Percentiles rank a stretch among this genome's conserved stretches.
Evolutionary conservation across 2,797 vertebrate species (phyloP).

Genomic region (Clarias laeviceps): DNA sequence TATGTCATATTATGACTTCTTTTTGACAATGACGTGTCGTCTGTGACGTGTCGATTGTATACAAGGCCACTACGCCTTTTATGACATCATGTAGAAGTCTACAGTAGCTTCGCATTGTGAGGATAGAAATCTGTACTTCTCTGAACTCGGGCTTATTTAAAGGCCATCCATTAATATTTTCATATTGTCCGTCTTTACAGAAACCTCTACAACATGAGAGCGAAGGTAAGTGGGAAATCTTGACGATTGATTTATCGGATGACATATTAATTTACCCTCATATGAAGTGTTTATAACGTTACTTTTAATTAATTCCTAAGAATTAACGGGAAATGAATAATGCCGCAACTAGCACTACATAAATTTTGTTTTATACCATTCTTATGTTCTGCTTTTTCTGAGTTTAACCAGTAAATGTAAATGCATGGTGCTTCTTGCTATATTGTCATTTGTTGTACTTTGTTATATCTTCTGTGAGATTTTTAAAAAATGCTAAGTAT

Average conservation of each 20-base stretch:
- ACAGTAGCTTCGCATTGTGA: too few relatives aligned
- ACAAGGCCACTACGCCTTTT: too few relatives aligned
- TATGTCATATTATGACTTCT: too few relatives aligned
- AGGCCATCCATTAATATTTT: constrained; percentile 60
- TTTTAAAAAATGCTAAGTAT: background rate
- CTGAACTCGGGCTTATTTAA: constrained; percentile 56
- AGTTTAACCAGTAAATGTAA: too few relatives aligned
- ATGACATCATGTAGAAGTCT: too few relatives aligned
- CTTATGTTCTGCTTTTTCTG: too few relatives aligned
- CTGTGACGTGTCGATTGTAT: too few relatives aligned
- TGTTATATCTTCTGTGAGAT: background rate
- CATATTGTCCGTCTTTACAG: constrained; percentile 61
- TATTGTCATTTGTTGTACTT: background rate
- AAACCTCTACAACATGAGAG: constrained; percentile 80
- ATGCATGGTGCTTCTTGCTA: background rate
- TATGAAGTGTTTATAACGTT: background rate
- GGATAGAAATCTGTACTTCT: too few relatives aligned
- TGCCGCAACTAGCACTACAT: background rate
- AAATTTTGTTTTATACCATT: rapidly evolving
- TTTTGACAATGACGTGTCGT: too few relatives aligned
- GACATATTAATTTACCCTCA: too few relatives aligned
- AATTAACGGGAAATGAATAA: too few relatives aligned
- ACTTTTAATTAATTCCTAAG: background rate
- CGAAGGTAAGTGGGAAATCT: constrained; percentile 80
- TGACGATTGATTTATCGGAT: background rate